A percentile compares a stretch with the other conserved stretches of the same genome.
Evolutionary conservation across 2,797 vertebrate species (phyloP).

Genomic region (Bradypus variegatus): DNA sequence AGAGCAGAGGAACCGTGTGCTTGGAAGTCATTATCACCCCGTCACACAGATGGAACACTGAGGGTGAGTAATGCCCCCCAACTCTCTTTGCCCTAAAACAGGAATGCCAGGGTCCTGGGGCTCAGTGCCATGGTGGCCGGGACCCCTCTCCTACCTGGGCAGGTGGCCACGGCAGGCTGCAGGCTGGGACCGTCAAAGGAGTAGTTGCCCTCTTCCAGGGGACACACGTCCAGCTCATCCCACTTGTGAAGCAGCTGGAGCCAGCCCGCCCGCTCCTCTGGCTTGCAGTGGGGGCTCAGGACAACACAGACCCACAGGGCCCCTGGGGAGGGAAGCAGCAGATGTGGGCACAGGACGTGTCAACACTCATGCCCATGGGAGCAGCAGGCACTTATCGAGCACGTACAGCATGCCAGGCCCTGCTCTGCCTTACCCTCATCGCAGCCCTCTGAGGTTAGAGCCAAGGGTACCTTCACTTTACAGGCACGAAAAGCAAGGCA

Average conservation of each 20-base stretch:
- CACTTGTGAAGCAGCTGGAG: slow-evolving; percentile 70
- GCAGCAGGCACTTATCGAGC: not conserved
- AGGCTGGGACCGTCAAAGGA: slow-evolving; percentile 51
- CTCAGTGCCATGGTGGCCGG: not conserved
- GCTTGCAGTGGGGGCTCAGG: slow-evolving; percentile 72
- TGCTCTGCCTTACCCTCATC: not conserved
- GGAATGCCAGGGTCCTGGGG: no score
- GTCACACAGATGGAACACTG: no score
- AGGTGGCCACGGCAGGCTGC: slow-evolving; percentile 22
- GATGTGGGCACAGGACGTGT: not conserved
- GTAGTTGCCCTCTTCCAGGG: slow-evolving; percentile 72
- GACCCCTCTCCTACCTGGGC: slow-evolving; percentile 60
- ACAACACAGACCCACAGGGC: slow-evolving; percentile 75
- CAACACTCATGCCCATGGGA: fast-evolving
- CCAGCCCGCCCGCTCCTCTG: slow-evolving; percentile 70
- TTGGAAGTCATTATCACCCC: not conserved
- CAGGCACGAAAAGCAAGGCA: not conserved
- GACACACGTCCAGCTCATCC: slow-evolving; percentile 72
- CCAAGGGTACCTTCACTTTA: not conserved
- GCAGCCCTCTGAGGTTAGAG: not conserved
- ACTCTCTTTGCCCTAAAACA: not conserved
- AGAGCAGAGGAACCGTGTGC: not conserved
- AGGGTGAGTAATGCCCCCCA: no score
- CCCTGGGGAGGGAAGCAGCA: slow-evolving; percentile 38
- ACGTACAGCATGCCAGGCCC: not conserved